Evolutionary conservation across 1,140 invertebrate species (phyloP).

Genomic region (Drosophila nigromelanica): DNA sequence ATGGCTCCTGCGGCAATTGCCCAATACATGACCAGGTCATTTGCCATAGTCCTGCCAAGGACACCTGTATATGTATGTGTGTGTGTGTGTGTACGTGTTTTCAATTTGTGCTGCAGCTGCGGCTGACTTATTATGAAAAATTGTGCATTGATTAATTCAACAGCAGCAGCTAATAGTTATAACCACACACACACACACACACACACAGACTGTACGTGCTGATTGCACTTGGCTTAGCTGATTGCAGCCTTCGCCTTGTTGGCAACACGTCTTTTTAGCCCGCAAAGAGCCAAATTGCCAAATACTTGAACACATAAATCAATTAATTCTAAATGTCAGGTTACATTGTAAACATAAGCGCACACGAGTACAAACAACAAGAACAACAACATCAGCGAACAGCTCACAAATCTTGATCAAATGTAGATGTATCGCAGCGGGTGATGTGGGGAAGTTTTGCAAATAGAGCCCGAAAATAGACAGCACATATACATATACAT

Average conservation of each 20-base stretch:
- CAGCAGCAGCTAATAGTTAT: slow-evolving; percentile 25
- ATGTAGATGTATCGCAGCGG: slow-evolving; percentile 8
- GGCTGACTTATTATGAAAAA: slow-evolving; percentile 68
- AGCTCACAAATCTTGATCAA: slow-evolving; percentile 48
- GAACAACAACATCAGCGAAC: slow-evolving; percentile 6
- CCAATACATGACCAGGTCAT: slow-evolving; percentile 20
- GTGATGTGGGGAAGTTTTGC: background rate
- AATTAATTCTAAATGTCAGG: slow-evolving; percentile 73
- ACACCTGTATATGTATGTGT: slow-evolving; percentile 10
- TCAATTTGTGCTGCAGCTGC: slow-evolving; percentile 59
- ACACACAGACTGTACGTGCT: slow-evolving; percentile 27
- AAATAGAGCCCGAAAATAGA: slow-evolving; percentile 30
- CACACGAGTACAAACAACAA: slow-evolving; percentile 14
- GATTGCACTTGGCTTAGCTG: slow-evolving; percentile 24
- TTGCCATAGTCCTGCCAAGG: slow-evolving; percentile 30
- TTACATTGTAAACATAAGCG: slow-evolving; percentile 69
- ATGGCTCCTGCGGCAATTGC: slow-evolving; percentile 40
- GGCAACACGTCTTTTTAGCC: slow-evolving; percentile 26
- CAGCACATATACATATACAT: slow-evolving; percentile 8
- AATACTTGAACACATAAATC: slow-evolving; percentile 66
- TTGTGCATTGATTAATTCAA: slow-evolving; percentile 54
- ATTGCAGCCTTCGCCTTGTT: slow-evolving; percentile 17
- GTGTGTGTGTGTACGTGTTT: slow-evolving; percentile 23
- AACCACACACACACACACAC: slow-evolving; percentile 5
- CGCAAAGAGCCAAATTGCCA: slow-evolving; percentile 35